Conservation (phyloP, 2,888 invertebrate genomes). For the Dorcus hopei region DNA sequence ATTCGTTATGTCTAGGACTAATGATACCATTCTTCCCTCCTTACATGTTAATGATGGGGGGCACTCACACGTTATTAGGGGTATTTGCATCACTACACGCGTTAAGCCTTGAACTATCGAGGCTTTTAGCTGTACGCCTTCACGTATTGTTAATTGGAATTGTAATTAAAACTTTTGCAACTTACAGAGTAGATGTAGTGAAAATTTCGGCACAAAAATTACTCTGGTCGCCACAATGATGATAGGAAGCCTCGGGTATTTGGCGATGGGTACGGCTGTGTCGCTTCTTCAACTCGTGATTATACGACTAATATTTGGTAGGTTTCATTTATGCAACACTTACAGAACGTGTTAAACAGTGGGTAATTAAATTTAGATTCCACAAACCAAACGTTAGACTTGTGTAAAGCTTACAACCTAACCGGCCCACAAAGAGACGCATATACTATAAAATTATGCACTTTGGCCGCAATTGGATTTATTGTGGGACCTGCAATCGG, state of each 20-base stretch:
- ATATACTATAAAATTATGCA: constrained; percentile 4
- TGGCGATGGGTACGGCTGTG: constrained; percentile 2
- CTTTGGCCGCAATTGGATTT: constrained; percentile 8
- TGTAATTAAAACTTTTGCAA: not conserved
- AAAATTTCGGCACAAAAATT: constrained; percentile 5
- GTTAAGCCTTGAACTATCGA: constrained; percentile 7
- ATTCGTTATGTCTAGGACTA: constrained; percentile 12
- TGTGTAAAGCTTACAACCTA: constrained; percentile 6
- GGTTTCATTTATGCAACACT: not conserved
- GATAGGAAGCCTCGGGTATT: constrained; percentile 3
- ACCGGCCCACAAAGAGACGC: not conserved
- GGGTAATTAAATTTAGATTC: constrained; percentile 3
- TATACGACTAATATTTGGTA: constrained; percentile 11
- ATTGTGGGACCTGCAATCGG: constrained; percentile 13
- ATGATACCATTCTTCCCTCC: constrained; percentile 12
- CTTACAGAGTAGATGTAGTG: constrained; percentile 6
- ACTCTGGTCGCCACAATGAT: constrained; percentile 1
- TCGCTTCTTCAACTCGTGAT: constrained; percentile 4
- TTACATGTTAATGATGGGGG: constrained; percentile 8
- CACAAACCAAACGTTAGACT: constrained; percentile 11
- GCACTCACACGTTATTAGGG: constrained; percentile 10
- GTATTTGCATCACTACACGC: constrained; percentile 5
- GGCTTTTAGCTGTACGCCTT: constrained; percentile 4
- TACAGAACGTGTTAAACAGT: not conserved
- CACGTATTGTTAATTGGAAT: not conserved